Base-by-base conservation (phyloP, 2,888 invertebrate genomes). In the Zeuzera pyrina region DNA sequence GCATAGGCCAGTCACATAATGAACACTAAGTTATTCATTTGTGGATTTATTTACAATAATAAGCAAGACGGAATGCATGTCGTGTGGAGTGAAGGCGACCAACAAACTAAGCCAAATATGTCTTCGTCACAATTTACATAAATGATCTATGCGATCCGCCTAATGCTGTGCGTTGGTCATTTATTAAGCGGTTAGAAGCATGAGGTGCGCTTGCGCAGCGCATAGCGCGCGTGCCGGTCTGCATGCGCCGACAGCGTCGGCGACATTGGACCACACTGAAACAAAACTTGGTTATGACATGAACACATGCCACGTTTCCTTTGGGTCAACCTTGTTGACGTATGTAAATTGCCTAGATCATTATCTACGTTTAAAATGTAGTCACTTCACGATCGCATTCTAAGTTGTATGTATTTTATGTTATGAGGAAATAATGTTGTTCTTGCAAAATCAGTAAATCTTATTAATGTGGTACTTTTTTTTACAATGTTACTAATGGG, bases 61-160 rank as follows among this genome's bases (percentile, higher is more conserved):
- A 59, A 52, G 51, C 49, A 54, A 58, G 60, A 57, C 52, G 76
- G 79, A 78, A 81, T 79, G 78, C 60, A 52, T 57, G 68, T 72
- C 74, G 70, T 73, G 76, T 70, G 65, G 67, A 70, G 71, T 66
- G 68, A 63, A 72, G 70, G 69, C 71, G n/a, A 66, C 59, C 61
- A 57, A 45, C 45, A 52, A 53, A 56, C 61, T 63, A 64, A 61
- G 68, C 68, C 70, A 76, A 73, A 83, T 83, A 81, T 79, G 77
- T 83, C 83, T 83, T 83, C 83, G 83, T 83, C 83, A 81, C 57
- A 76, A 81, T 83, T 81, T 81, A 83, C 83, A 83, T 81, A 81
- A 81, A 83, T 83, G 83, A 83, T 83, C 59, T 76, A 81, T 81
- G 72, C 52, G 76, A 70, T 69, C 70, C 77, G 83, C 77, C 83